Conservation (phyloP, 1,140 invertebrate genomes). For the Contarinia nasturtii region DNA sequence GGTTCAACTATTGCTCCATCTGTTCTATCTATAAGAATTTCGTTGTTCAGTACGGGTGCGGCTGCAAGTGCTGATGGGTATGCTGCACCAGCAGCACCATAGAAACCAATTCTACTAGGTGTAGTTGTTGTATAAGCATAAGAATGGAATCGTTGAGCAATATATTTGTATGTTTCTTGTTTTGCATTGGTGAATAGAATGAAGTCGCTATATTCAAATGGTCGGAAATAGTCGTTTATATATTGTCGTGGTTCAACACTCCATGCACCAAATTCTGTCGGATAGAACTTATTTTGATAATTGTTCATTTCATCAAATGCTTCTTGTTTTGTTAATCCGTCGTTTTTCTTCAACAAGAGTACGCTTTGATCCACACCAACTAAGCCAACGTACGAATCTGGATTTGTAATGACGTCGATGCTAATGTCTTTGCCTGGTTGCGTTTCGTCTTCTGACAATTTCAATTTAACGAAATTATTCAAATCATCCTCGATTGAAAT, state of each 20-base stretch:
- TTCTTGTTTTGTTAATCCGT: constrained; percentile 13
- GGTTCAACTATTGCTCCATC: constrained; percentile 8
- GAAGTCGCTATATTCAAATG: neutral
- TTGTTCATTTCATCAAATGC: neutral
- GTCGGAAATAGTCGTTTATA: neutral
- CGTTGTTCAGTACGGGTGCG: no score
- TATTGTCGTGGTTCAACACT: neutral
- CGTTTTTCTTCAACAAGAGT: constrained; percentile 42
- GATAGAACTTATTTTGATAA: neutral
- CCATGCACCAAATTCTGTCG: neutral
- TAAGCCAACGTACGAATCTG: constrained; percentile 63
- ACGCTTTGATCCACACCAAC: constrained; percentile 71
- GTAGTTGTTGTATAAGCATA: no score
- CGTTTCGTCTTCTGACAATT: constrained; percentile 32
- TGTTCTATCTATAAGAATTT: no score
- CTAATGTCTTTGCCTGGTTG: constrained; percentile 44
- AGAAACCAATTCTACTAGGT: no score
- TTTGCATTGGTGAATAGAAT: neutral
- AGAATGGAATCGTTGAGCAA: no score
- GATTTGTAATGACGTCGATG: constrained; percentile 45
- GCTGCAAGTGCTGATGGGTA: neutral
- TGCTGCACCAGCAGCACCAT: no score
- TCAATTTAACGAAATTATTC: constrained; percentile 5
- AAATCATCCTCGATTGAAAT: neutral
- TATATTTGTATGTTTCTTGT: no score